phyloP scores from a whole-genome alignment of 2,113 vertebrate species.

The Pandion haliaetus region DNA sequence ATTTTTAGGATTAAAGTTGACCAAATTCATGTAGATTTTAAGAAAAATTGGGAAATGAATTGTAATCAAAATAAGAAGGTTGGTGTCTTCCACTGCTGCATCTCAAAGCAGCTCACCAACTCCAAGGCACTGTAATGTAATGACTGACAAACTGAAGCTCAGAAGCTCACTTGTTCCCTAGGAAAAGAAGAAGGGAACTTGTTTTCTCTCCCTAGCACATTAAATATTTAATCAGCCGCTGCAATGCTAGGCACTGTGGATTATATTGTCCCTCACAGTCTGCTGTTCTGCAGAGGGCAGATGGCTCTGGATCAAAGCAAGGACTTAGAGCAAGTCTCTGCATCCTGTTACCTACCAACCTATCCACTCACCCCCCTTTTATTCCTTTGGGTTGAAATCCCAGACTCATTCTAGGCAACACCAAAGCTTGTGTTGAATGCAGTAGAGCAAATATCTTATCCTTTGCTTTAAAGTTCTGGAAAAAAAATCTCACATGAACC shows the following conservation, averaged over 20 bases:
- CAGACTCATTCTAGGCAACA: background rate
- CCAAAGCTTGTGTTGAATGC: background rate
- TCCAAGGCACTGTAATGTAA: background rate
- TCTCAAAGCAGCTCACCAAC: background rate
- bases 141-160: background rate
- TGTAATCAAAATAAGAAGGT: background rate
- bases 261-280: background rate
- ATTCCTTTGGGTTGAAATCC: background rate
- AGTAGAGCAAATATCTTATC: background rate
- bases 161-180: background rate
- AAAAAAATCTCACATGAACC: background rate
- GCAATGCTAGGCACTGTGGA: background rate
- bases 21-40: background rate
- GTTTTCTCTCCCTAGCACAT: background rate
- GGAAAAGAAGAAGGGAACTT: background rate
- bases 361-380: background rate
- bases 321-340: background rate
- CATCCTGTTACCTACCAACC: background rate
- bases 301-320: background rate
- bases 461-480: background rate
- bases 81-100: background rate
- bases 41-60: background rate
- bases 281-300: background rate
- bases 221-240: background rate
- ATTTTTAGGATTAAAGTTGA: background rate